Evolutionary conservation across 2,888 invertebrate genomes (phyloP).

Genomic region (Thera britannica): DNA sequence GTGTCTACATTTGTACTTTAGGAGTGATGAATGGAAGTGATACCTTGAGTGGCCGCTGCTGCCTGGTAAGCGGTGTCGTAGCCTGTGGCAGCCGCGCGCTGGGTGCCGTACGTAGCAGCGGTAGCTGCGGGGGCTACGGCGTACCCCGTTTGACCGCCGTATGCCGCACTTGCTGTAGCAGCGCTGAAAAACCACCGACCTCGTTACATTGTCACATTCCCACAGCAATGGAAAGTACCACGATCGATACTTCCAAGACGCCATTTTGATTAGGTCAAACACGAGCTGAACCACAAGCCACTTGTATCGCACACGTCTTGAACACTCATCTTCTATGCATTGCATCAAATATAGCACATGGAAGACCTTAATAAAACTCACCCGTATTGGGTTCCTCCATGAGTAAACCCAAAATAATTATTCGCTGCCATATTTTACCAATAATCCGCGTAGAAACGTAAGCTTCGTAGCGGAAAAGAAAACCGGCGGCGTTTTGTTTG

Average conservation of each 20-base stretch:
- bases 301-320: conserved; percentile 47
- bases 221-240: conserved; percentile 44
- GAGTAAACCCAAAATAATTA: conserved; percentile 98
- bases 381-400: conserved; percentile 97
- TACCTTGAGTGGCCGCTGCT: conserved; percentile 90
- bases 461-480: conserved; percentile 72
- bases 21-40: not conserved
- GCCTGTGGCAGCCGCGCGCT: conserved; percentile 90
- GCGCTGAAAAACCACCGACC: conserved; percentile 74
- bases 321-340: conserved; percentile 14
- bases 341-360: not conserved
- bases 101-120: conserved; percentile 93
- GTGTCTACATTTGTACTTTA: not conserved
- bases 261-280: conserved; percentile 80
- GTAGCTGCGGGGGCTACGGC: conserved; percentile 93
- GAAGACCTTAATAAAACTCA: conserved; percentile 72
- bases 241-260: conserved; percentile 75
- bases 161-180: conserved; percentile 92
- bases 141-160: conserved; percentile 93
- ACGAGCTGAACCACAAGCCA: conserved; percentile 61
- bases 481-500: conserved; percentile 68
- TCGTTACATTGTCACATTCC: conserved; percentile 34
- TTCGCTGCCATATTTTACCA: conserved; percentile 92
- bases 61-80: conserved; percentile 94
- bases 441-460: conserved; percentile 76